Conservation (phyloP, 2,888 invertebrate species). For the Trissolcus japonicus region DNA sequence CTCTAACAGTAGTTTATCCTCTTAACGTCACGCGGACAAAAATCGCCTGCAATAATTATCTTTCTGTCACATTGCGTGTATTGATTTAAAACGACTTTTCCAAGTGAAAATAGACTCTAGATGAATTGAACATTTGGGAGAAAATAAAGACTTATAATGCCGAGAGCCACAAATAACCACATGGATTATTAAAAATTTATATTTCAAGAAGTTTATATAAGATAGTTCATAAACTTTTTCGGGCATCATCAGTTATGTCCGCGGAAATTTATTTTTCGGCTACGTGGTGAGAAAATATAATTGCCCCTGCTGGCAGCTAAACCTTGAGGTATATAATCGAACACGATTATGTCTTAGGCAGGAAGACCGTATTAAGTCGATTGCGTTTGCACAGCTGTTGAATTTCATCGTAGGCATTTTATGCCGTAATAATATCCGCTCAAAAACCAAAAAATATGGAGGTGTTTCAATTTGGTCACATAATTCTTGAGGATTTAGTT, state of each 20-base stretch:
- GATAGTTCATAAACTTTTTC: too few relatives aligned
- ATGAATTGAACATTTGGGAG: neutral
- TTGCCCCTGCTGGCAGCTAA: constrained; percentile 41
- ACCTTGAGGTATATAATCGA: constrained; percentile 34
- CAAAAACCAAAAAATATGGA: constrained; percentile 34
- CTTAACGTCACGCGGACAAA: constrained; percentile 35
- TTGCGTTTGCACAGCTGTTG: constrained; percentile 65
- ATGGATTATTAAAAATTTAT: too few relatives aligned
- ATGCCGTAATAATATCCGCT: constrained; percentile 19
- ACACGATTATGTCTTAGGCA: constrained; percentile 66
- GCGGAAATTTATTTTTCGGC: neutral
- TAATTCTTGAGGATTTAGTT: constrained; percentile 15
- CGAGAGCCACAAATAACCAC: neutral
- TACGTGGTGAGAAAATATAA: constrained; percentile 49
- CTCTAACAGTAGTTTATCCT: constrained; percentile 41
- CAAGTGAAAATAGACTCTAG: neutral
- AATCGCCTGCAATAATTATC: constrained; percentile 31
- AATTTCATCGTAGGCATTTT: constrained; percentile 53
- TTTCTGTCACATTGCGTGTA: constrained; percentile 8
- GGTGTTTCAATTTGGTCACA: constrained; percentile 10
- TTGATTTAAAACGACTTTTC: neutral
- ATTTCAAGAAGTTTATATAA: too few relatives aligned
- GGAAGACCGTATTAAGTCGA: constrained; percentile 64
- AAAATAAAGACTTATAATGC: neutral
- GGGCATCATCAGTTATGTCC: too few relatives aligned